These are phyloP conservation scores for Calameuta pallipes DNA, from an alignment of 2,888 invertebrate species.

Conservation along the genomic window DNA sequence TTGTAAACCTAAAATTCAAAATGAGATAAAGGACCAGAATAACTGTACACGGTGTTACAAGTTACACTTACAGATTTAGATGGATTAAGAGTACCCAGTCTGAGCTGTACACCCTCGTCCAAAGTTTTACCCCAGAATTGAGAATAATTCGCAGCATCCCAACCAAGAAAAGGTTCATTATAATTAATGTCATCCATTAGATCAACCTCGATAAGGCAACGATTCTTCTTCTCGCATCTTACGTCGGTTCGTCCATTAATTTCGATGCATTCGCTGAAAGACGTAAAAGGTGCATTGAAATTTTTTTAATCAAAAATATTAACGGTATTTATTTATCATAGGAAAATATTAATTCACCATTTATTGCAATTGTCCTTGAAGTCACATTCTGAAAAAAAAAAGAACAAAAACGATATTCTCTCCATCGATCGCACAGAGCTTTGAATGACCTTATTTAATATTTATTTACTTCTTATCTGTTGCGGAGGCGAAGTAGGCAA, in stretches of 20 bases:
- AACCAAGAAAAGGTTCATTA: constrained; percentile 69
- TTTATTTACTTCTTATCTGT: constrained; percentile 30
- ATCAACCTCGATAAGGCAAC: constrained; percentile 81
- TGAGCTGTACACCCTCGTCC: constrained; percentile 80
- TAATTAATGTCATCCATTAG: constrained; percentile 77
- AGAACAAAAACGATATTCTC: background rate
- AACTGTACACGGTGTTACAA: background rate
- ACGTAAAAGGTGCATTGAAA: background rate
- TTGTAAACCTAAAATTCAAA: constrained; percentile 43
- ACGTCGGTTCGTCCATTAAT: constrained; percentile 65
- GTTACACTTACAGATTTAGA: constrained; percentile 65
- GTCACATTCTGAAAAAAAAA: constrained; percentile 65
- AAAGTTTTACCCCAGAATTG: constrained; percentile 87
- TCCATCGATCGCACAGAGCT: background rate
- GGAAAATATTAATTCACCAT: constrained; percentile 69
- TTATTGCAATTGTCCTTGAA: constrained; percentile 78
- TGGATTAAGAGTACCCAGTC: constrained; percentile 77
- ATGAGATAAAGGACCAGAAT: background rate
- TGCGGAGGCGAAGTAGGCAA: constrained; percentile 42
- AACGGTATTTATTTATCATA: background rate
- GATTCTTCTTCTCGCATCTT: constrained; percentile 75
- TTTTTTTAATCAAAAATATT: background rate
- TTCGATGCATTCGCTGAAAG: constrained; percentile 71
- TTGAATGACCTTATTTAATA: background rate
- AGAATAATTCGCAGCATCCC: constrained; percentile 85